Conservation (phyloP, 1,140 invertebrate species). For the Procambarus clarkii region DNA sequence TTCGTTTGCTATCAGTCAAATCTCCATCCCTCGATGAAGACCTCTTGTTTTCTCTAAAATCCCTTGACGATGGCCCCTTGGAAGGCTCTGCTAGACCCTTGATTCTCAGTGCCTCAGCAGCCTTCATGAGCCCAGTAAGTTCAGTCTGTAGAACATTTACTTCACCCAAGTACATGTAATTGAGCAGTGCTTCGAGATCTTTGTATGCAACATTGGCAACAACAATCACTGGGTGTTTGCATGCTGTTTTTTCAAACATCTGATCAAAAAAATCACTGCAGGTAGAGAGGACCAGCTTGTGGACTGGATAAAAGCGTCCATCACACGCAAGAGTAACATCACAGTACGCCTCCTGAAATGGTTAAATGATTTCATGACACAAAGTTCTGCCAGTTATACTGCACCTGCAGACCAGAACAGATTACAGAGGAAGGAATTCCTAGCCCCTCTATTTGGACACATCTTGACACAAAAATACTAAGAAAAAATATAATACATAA, state of each 20-base stretch:
- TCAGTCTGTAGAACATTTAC: slow-evolving; percentile 33
- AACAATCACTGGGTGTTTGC: slow-evolving; percentile 41
- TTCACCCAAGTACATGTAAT: slow-evolving; percentile 59
- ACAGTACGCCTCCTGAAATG: slow-evolving; percentile 43
- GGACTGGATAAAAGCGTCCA: slow-evolving; percentile 53
- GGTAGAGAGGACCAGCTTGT: slow-evolving; percentile 54
- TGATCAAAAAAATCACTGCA: slow-evolving; percentile 60
- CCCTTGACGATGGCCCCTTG: neutral
- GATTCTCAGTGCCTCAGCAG: slow-evolving; percentile 36
- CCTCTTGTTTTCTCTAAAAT: slow-evolving; percentile 11
- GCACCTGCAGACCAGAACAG: too few species aligned
- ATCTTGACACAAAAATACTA: too few species aligned
- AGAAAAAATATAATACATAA: too few species aligned
- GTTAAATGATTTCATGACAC: neutral
- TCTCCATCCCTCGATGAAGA: neutral
- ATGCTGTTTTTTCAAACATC: slow-evolving; percentile 35
- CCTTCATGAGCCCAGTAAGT: slow-evolving; percentile 34
- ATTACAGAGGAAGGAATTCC: too few species aligned
- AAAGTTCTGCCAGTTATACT: too few species aligned
- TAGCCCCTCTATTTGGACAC: too few species aligned
- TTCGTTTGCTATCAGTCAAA: neutral
- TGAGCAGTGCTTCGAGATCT: slow-evolving; percentile 52
- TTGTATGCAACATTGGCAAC: slow-evolving; percentile 27
- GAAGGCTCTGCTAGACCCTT: slow-evolving; percentile 36
- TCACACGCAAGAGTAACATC: slow-evolving; percentile 54